Base-by-base conservation (phyloP, 2,113 vertebrate species). In the Leucosticte australis region DNA sequence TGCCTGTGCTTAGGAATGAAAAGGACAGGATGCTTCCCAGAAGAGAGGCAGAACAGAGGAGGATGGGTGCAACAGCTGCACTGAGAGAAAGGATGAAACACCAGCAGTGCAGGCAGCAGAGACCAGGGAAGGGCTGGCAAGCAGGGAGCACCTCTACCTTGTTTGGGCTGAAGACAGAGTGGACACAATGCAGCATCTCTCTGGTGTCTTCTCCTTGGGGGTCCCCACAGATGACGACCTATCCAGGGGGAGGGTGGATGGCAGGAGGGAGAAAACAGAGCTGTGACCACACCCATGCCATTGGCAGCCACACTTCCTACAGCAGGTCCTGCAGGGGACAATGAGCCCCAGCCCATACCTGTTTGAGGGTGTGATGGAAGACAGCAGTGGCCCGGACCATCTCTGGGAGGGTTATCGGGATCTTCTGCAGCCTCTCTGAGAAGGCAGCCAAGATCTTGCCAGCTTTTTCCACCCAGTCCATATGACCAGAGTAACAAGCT, bases 201-300 rank as follows among this genome's bases (percentile, higher is more conserved):
- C 95, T 95, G 8, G 99, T 99, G 96, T 99, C 99, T 31, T 98
- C 97, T 74, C 98, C 97, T 74, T 98, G 98, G n/a, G 97, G 98
- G 86, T 98, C 97, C 44, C 99, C 99, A 79, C 98, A 98, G 97
- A 99, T 98, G 90, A 99, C 95, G 0, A 99, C 98, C 99, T 99
- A 91, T 57, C 35, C 80, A 2, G 60, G 70, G 86, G 30, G 75
- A 96, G 42, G 6, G 2, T 9, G 77, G 56, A 39, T 15, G 28
- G 44, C 46, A 63, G 56, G 22, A 74, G n/a, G 35, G 28, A 46
- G n/a, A 56, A 78, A 70, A 83, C 33, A 91, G 47, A 35, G 28
- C 56, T 80, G 42, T n/a, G 70, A 67, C 11, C 24, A 28, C 23
- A 75, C 23, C 65, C 68, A 68, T 13, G 1, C 15, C 28, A 53